Percentiles rank a stretch among this genome's conserved stretches.
phyloP scores from a whole-genome alignment of 2,888 invertebrate genomes.

The Hedychridium roseum region DNA sequence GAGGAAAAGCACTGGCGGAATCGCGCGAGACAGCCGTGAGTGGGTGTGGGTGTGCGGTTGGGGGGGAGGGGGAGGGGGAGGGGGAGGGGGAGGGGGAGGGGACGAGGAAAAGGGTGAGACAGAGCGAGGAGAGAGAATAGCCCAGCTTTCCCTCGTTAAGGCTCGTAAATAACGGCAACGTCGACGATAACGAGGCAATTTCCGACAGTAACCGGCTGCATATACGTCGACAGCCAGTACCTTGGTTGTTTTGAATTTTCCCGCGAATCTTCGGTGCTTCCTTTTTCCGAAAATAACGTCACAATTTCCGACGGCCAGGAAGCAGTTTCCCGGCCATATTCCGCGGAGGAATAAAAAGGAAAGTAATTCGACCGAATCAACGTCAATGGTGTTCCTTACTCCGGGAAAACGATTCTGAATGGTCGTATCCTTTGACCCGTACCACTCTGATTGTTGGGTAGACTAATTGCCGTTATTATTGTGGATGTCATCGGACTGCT shows the following conservation, averaged over 20 bases:
- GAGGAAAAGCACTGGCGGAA: conserved; percentile 1
- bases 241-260: neutral
- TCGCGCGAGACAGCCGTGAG: neutral
- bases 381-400: too few species aligned
- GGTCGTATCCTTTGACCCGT: too few species aligned
- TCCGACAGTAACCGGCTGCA: too few species aligned
- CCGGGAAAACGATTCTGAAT: too few species aligned
- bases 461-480: too few species aligned
- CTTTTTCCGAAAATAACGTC: too few species aligned
- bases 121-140: conserved; percentile 14
- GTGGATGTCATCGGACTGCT: too few species aligned
- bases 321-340: too few species aligned
- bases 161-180: conserved; percentile 36
- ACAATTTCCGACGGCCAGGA: too few species aligned
- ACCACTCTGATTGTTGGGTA: too few species aligned
- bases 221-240: neutral
- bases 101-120: neutral
- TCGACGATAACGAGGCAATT: conserved; percentile 42
- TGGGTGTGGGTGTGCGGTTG: too few species aligned
- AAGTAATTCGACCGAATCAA: too few species aligned
- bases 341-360: neutral
- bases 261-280: conserved; percentile 1
- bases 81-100: neutral
- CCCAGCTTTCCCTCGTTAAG: conserved; percentile 38
- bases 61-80: neutral